These are phyloP conservation scores for Meteorus sp. DNA, from an alignment of 1,140 invertebrate species.

Conservation along the genomic window DNA sequence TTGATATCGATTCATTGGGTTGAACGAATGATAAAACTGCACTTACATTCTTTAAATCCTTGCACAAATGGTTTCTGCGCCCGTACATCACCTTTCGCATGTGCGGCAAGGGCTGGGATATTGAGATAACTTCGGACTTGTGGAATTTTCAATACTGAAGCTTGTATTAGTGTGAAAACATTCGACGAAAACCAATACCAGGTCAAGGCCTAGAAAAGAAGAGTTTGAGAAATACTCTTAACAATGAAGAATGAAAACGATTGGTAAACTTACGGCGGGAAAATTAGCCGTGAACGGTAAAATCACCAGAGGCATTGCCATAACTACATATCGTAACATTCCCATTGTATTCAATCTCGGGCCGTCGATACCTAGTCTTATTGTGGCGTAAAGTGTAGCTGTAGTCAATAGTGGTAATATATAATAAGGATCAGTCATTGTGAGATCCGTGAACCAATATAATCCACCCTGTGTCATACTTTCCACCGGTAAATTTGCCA, in stretches of 20 bases:
- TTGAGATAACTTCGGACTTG: conserved; percentile 75
- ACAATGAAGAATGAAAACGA: not conserved
- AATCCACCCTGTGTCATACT: conserved; percentile 87
- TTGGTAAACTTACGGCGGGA: conserved; percentile 67
- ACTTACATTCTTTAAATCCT: conserved; percentile 82
- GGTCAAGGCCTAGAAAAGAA: conserved; percentile 71
- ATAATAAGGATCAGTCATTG: conserved; percentile 86
- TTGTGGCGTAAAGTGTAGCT: conserved; percentile 75
- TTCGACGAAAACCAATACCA: conserved; percentile 92
- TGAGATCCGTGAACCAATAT: conserved; percentile 92
- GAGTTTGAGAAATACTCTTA: conserved; percentile 20
- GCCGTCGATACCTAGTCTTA: conserved; percentile 84
- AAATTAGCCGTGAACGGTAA: conserved; percentile 88
- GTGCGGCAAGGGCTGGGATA: conserved; percentile 69
- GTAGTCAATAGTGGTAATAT: conserved; percentile 84
- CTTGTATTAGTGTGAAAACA: conserved; percentile 84
- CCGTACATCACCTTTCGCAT: conserved; percentile 64
- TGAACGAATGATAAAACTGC: conserved; percentile 17
- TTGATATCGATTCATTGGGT: conserved; percentile 21
- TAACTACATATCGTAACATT: conserved; percentile 73
- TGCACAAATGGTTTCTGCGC: conserved; percentile 76
- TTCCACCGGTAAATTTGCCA: conserved; percentile 86
- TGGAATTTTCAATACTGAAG: conserved; percentile 75
- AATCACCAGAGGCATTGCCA: conserved; percentile 77
- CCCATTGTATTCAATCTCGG: conserved; percentile 68